Conservation (phyloP, 1,140 invertebrate genomes). For the Bombus polaris region DNA sequence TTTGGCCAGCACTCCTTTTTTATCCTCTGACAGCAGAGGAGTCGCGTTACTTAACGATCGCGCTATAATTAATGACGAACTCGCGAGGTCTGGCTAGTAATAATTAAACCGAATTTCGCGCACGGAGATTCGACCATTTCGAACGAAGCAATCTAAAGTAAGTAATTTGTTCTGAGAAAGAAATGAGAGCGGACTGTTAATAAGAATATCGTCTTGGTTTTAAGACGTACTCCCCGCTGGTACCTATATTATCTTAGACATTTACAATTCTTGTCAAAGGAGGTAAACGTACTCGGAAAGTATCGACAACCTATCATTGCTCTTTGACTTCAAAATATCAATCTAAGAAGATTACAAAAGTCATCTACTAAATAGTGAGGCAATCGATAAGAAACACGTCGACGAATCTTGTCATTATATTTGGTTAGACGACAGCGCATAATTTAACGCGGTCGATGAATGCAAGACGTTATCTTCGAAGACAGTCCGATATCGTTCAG, state of each 20-base stretch:
- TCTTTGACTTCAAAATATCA: neutral
- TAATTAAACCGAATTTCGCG: neutral
- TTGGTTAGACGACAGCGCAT: neutral
- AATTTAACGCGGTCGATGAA: neutral
- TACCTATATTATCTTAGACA: neutral
- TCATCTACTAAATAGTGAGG: neutral
- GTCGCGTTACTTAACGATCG: constrained; percentile 26
- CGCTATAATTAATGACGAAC: constrained; percentile 31
- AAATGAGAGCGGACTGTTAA: neutral
- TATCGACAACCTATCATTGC: neutral
- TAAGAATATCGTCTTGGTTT: neutral
- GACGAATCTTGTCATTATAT: neutral
- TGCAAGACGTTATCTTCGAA: neutral
- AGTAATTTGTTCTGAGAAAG: neutral
- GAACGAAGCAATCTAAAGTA: neutral
- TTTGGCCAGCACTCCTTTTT: neutral
- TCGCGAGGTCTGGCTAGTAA: neutral
- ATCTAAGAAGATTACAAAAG: neutral
- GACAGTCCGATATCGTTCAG: too few species aligned
- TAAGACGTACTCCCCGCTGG: neutral
- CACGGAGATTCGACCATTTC: too few species aligned
- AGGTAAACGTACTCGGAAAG: neutral
- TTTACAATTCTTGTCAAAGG: neutral
- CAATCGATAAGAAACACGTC: neutral
- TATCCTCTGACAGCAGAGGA: neutral